Base-by-base conservation (phyloP, 1,140 invertebrate genomes). In the Lethocerus indicus region DNA sequence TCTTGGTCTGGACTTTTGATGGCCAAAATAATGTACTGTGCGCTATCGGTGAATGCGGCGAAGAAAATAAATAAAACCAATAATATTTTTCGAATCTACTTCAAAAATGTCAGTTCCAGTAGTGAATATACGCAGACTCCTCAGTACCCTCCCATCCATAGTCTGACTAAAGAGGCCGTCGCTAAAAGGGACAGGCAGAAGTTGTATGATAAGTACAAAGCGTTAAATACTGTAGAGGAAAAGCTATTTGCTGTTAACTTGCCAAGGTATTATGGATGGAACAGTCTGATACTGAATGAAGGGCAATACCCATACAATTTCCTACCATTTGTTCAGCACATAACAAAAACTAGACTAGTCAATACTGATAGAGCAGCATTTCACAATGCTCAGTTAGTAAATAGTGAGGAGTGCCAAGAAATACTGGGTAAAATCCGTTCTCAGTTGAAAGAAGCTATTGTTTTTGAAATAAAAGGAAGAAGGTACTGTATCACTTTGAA, bases 181-280 rank as follows among this genome's bases (percentile, higher is more conserved):
- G 28, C 44, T 4, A 51, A 42, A 40, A 52, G 56, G 40, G 41
- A 50, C 25, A 50, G 47, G 27, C 14, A 47, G 32, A 16, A 13
- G 2, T 41, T 50, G 23, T 26, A 39, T 37, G 51, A 57, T n/a
- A 57, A 48, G 56, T 73, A 87, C 21, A 71, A 73, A 57, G 59
- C 66, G 6, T 54, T 83, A 29, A 67, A 75, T 40, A 84, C 81
- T 1, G 71, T 86, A 0, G 86, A 89, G 64, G 82, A 87, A 65
- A 90, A 90, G 62, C 67, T 83, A 47, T 75, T 84, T 39, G 81
- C 80, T 58, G 49, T 86, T 3, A 87, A 86, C 61, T 79, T 88
- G 73, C 78, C 80, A 5, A 70, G 72, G 42, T 86, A 80, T 61
- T 88, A 85, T 63, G 83, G 85, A 6, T 88, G 74, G 68, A 72